Conservation (phyloP, 2,888 invertebrate genomes). For the Drosophila buzzatii region DNA sequence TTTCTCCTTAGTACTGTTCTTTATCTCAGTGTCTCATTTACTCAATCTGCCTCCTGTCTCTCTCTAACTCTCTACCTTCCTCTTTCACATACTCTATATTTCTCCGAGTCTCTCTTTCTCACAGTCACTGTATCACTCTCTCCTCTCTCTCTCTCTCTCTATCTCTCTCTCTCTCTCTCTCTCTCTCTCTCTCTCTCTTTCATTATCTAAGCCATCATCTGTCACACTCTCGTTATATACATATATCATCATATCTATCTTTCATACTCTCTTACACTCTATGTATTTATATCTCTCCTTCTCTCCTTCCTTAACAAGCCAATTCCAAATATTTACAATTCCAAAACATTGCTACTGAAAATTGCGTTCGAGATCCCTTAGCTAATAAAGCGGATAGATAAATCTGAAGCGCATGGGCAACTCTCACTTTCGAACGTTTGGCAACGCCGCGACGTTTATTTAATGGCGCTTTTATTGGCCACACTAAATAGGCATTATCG, state of each 20-base stretch:
- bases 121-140: not conserved
- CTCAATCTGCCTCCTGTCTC: too few species aligned
- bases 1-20: too few species aligned
- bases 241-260: not conserved
- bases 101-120: not conserved
- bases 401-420: slow-evolving; percentile 29
- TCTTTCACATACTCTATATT: not conserved
- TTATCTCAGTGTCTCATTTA: too few species aligned
- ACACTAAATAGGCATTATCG: slow-evolving; percentile 64
- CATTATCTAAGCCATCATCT: not conserved
- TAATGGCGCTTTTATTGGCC: slow-evolving; percentile 66
- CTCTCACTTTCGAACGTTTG: slow-evolving; percentile 65
- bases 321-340: not conserved
- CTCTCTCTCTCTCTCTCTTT: not conserved
- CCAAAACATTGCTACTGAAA: slow-evolving; percentile 5
- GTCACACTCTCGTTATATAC: not conserved
- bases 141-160: not conserved
- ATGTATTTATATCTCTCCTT: not conserved
- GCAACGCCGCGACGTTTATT: slow-evolving; percentile 18
- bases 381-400: slow-evolving; percentile 9
- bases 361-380: not conserved
- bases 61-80: not conserved
- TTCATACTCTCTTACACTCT: not conserved
- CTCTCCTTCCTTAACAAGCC: too few species aligned
- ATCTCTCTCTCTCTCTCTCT: not conserved